Percentiles rank a stretch among this genome's conserved stretches.
Conservation (phyloP, 1,140 invertebrate species). For the Ladona fulva region DNA sequence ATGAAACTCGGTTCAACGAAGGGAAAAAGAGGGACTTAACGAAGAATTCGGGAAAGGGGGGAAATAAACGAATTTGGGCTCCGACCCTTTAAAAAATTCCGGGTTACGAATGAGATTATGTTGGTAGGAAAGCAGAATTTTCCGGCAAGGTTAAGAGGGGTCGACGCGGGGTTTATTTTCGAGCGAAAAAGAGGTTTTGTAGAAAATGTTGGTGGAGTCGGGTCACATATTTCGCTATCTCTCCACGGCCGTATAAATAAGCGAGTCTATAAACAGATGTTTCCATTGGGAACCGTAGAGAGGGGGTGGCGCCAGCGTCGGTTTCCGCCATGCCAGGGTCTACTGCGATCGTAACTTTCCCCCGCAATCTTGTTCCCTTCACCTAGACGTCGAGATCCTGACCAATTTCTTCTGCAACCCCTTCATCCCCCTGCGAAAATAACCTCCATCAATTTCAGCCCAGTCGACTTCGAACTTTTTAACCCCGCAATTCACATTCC, state of each 20-base stretch:
- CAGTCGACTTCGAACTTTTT: too few species aligned
- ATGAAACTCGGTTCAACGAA: background rate
- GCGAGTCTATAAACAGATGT: constrained; percentile 9
- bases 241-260: background rate
- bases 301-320: background rate
- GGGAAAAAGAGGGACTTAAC: background rate
- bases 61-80: too few species aligned
- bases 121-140: too few species aligned
- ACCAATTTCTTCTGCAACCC: background rate
- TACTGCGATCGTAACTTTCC: background rate
- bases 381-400: background rate
- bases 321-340: background rate
- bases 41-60: too few species aligned
- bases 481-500: too few species aligned
- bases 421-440: background rate
- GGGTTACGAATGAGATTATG: too few species aligned
- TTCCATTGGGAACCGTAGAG: background rate
- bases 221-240: background rate
- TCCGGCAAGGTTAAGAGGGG: background rate
- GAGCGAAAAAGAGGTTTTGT: background rate
- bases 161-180: background rate
- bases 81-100: too few species aligned
- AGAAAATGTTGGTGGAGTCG: background rate
- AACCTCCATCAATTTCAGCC: background rate
- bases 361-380: background rate